Evolutionary conservation across 2,113 vertebrate species (phyloP).

Genomic region (Anoura caudifer): DNA sequence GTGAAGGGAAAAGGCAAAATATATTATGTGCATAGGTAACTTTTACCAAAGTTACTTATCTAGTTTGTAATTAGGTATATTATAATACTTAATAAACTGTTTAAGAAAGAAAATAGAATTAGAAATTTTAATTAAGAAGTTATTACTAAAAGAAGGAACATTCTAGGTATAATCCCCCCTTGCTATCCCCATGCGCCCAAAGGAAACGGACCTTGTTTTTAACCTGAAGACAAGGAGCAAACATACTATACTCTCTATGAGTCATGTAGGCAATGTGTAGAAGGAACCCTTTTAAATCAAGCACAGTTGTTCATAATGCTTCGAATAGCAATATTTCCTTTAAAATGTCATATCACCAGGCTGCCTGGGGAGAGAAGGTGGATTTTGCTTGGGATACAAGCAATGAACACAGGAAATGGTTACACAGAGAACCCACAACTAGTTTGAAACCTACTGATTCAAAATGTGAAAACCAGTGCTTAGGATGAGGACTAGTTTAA

Average conservation of each 20-base stretch:
- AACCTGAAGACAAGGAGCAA: background rate
- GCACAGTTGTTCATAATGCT: background rate
- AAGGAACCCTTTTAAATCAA: background rate
- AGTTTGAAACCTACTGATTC: background rate
- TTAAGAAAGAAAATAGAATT: background rate
- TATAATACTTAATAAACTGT: background rate
- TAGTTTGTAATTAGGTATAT: background rate
- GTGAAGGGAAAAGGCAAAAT: background rate
- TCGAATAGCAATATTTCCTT: background rate
- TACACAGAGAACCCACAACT: background rate
- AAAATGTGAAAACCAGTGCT: conserved; percentile 8
- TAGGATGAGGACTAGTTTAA: background rate
- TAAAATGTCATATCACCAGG: background rate
- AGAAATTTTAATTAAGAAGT: background rate
- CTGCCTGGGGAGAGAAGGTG: background rate
- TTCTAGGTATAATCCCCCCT: background rate
- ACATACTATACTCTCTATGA: background rate
- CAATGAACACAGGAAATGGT: background rate
- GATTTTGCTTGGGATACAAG: background rate
- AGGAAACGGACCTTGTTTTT: background rate
- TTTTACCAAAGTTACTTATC: background rate
- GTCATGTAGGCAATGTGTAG: background rate
- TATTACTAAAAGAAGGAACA: background rate
- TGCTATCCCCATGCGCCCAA: background rate
- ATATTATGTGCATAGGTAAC: background rate